Evolutionary conservation across 2,797 vertebrate genomes (phyloP).

Genomic region (Eidolon dupreanum): DNA sequence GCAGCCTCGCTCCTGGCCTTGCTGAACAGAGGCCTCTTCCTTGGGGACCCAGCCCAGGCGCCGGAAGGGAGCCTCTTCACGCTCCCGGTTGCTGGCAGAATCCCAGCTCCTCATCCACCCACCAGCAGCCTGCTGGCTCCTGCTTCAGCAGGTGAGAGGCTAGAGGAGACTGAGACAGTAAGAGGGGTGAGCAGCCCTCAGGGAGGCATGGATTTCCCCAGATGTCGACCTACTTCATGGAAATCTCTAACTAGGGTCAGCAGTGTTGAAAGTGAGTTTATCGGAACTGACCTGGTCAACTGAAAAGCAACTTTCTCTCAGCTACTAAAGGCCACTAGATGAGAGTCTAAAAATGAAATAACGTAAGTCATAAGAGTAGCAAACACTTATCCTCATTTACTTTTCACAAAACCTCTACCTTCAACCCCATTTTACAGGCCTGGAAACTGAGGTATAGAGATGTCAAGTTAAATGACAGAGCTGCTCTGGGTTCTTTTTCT

Average conservation of each 20-base stretch:
- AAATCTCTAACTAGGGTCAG: not conserved
- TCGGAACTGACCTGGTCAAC: not conserved
- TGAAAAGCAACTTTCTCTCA: not conserved
- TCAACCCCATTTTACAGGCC: not conserved
- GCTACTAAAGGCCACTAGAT: not conserved
- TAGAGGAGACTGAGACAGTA: not conserved
- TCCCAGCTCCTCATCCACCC: not conserved
- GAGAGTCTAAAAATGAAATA: not conserved
- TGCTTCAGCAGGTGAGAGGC: not conserved
- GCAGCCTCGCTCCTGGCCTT: not conserved
- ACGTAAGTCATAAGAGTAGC: not conserved
- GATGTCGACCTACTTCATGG: not conserved
- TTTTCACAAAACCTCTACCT: not conserved
- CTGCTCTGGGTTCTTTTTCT: constrained; percentile 4
- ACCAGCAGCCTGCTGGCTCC: not conserved
- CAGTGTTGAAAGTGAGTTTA: not conserved
- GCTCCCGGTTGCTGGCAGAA: not conserved
- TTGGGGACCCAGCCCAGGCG: not conserved
- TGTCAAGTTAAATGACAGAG: not conserved
- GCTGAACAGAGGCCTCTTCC: not conserved
- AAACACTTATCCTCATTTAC: not conserved
- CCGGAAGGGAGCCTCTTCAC: not conserved
- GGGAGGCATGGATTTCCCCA: not conserved
- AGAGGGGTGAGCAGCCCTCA: not conserved
- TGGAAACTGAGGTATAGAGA: not conserved